These are phyloP conservation scores for Astreopora myriophthalma DNA, from an alignment of 64 coral and sea anemone species.

Conservation along the genomic window DNA sequence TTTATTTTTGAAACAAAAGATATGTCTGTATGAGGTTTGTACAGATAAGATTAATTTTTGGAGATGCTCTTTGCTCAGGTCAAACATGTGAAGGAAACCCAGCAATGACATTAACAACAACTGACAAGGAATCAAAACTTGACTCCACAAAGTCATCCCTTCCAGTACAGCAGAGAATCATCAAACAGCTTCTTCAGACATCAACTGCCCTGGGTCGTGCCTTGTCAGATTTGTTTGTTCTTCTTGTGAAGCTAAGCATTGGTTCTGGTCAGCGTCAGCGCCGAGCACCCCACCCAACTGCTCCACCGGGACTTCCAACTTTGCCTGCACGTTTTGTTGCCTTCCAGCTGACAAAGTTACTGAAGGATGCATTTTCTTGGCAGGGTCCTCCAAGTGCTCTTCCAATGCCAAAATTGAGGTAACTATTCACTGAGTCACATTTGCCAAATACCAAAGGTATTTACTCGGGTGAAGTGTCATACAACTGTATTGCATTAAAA, in stretches of 20 bases:
- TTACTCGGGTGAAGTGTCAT: not conserved
- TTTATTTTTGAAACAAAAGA: no score
- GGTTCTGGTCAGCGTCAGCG: constrained; percentile 92
- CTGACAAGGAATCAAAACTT: not conserved
- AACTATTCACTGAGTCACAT: not conserved
- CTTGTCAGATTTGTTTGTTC: constrained; percentile 90
- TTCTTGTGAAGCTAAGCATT: constrained; percentile 84
- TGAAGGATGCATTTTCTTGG: constrained; percentile 82
- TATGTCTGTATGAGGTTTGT: no score
- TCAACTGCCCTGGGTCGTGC: constrained; percentile 79
- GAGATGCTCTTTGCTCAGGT: not conserved
- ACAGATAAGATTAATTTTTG: no score
- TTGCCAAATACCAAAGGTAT: no score
- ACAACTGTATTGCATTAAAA: not conserved
- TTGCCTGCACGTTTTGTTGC: constrained; percentile 74
- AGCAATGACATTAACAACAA: not conserved
- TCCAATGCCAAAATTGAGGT: constrained; percentile 42
- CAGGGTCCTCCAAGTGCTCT: constrained; percentile 42
- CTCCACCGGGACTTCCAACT: constrained; percentile 73
- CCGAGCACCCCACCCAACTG: constrained; percentile 69
- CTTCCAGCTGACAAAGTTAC: constrained; percentile 73
- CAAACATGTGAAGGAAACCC: constrained; percentile 12
- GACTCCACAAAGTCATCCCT: constrained; percentile 63
- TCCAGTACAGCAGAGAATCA: constrained; percentile 76
- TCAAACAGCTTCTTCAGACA: constrained; percentile 91